These are phyloP conservation scores for Macrosoma leucophasiata DNA, from an alignment of 2,888 invertebrate species.

Conservation along the genomic window DNA sequence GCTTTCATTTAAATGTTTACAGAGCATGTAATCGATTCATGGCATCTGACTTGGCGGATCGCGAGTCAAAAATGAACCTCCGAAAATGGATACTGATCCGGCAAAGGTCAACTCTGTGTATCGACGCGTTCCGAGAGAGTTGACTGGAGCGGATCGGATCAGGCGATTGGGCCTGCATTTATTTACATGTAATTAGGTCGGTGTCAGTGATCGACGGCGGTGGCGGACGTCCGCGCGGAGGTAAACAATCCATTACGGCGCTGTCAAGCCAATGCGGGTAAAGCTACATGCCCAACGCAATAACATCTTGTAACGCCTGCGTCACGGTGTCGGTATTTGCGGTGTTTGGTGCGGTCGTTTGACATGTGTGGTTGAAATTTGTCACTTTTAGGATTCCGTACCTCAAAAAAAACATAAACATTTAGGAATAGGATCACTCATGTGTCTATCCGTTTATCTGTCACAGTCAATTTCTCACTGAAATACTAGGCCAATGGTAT, in stretches of 20 bases:
- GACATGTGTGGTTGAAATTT: no score
- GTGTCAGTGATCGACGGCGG: slow-evolving; percentile 61
- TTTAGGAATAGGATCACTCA: no score
- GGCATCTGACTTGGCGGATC: background rate
- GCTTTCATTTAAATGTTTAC: no score
- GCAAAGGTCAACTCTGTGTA: slow-evolving; percentile 16
- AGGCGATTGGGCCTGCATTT: slow-evolving; percentile 47
- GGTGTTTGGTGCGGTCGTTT: no score
- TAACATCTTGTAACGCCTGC: no score
- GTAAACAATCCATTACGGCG: slow-evolving; percentile 63
- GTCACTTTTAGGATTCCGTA: no score
- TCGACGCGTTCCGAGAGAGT: slow-evolving; percentile 31
- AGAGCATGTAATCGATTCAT: no score
- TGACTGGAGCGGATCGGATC: slow-evolving; percentile 36
- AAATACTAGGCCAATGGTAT: no score
- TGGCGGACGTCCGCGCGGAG: slow-evolving; percentile 51
- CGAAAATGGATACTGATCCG: slow-evolving; percentile 16
- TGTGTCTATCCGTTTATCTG: no score
- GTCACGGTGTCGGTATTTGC: no score
- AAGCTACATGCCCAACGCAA: slow-evolving; percentile 14
- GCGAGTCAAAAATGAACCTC: slow-evolving; percentile 18
- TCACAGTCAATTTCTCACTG: no score
- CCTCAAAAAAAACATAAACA: no score
- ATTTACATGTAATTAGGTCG: slow-evolving; percentile 70
- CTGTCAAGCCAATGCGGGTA: slow-evolving; percentile 40